Evolutionary conservation across 2,888 invertebrate species (phyloP).

Genomic region (Byasa hedistus): DNA sequence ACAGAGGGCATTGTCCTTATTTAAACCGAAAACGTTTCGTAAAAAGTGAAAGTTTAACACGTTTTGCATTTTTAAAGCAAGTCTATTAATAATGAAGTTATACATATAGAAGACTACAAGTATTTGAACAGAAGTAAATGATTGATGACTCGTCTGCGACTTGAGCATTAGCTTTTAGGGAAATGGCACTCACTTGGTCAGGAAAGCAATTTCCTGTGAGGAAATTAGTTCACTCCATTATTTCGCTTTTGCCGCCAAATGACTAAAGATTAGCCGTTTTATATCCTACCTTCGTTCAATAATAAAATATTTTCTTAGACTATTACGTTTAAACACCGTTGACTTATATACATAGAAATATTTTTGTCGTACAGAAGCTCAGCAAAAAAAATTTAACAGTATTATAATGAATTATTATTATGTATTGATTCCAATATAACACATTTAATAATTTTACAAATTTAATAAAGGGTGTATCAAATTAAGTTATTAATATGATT

Average conservation of each 20-base stretch:
- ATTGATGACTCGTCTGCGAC: conserved; percentile 57
- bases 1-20: background rate
- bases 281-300: conserved; percentile 17
- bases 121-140: conserved; percentile 36
- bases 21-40: background rate
- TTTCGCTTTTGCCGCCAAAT: conserved; percentile 39
- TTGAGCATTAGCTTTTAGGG: conserved; percentile 59
- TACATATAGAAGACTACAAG: background rate
- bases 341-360: background rate
- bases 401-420: too few species aligned
- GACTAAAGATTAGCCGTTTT: conserved; percentile 27
- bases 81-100: background rate
- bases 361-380: background rate
- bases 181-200: conserved; percentile 53
- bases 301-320: conserved; percentile 4
- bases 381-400: too few species aligned
- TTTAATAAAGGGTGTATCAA: background rate
- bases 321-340: conserved; percentile 3
- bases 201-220: conserved; percentile 69
- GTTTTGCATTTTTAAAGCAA: background rate
- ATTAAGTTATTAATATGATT: background rate
- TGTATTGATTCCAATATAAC: too few species aligned
- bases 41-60: background rate
- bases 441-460: background rate
- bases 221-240: conserved; percentile 66